Conservation (phyloP, 92 coral and sea anemone genomes). For the Actinernus sp. region DNA sequence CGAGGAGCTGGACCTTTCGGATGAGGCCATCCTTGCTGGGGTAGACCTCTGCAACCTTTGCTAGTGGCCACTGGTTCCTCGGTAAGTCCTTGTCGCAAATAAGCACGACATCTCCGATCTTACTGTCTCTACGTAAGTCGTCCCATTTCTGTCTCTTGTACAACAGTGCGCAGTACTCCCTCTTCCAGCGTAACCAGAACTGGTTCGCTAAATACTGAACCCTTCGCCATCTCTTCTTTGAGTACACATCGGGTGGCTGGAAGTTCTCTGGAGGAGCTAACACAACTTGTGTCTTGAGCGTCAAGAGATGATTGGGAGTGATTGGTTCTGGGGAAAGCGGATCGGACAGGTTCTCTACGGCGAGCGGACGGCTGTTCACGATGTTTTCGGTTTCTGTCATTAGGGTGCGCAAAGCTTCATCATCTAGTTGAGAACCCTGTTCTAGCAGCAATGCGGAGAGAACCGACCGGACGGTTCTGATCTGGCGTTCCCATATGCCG, state of each 20-base stretch:
- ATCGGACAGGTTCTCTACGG: conserved; percentile 26
- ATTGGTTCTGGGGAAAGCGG: conserved; percentile 30
- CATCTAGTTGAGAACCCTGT: conserved; percentile 36
- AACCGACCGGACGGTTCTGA: conserved; percentile 33
- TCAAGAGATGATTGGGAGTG: conserved; percentile 49
- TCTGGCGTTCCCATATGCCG: conserved; percentile 39
- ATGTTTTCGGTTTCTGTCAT: conserved; percentile 49
- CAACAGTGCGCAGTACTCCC: too few relatives aligned
- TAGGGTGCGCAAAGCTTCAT: conserved; percentile 26
- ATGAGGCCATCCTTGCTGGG: conserved; percentile 58
- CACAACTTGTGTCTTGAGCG: conserved; percentile 14
- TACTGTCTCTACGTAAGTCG: too few relatives aligned
- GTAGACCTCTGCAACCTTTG: conserved; percentile 46
- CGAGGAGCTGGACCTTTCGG: conserved; percentile 47
- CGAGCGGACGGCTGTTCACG: conserved; percentile 51
- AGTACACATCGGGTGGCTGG: too few relatives aligned
- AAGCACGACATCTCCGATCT: conserved; percentile 62
- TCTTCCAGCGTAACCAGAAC: too few relatives aligned
- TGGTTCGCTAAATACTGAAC: too few relatives aligned
- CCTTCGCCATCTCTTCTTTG: too few relatives aligned
- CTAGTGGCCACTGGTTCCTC: conserved; percentile 68
- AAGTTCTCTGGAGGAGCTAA: conserved; percentile 53
- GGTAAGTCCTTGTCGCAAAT: conserved; percentile 30
- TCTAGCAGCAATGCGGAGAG: conserved; percentile 10
- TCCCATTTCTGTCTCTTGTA: too few relatives aligned